A percentile compares a stretch with the other conserved stretches of the same genome.
These are phyloP conservation scores for Hemibagrus wyckioides DNA, from an alignment of 2,113 vertebrate genomes.

Conservation along the genomic window DNA sequence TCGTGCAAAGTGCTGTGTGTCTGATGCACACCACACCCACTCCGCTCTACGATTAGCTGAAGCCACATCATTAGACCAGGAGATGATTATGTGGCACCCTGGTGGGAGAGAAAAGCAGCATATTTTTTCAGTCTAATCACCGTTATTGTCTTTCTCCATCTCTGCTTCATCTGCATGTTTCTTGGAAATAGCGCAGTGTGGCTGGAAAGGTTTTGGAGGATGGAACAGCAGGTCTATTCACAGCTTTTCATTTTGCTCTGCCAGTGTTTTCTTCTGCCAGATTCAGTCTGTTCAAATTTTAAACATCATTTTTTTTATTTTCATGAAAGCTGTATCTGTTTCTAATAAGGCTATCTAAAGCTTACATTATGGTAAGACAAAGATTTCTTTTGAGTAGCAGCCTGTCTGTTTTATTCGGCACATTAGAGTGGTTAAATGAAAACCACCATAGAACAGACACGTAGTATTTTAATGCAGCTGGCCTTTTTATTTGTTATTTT, in stretches of 20 bases:
- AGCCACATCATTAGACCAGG: slow-evolving; percentile 5
- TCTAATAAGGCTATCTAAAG: not conserved
- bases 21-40: slow-evolving; percentile 14
- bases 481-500: not conserved
- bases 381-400: not conserved
- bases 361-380: not conserved
- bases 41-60: not conserved
- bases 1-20: not conserved
- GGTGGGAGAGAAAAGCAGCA: slow-evolving; percentile 2
- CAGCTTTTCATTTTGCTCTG: slow-evolving; percentile 11
- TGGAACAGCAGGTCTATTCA: slow-evolving; percentile 8
- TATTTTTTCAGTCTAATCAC: slow-evolving; percentile 1
- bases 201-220: not conserved
- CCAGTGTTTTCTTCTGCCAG: not conserved
- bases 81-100: slow-evolving; percentile 5
- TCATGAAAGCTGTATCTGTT: not conserved
- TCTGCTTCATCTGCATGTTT: slow-evolving; percentile 1
- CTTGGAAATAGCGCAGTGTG: not conserved
- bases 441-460: not conserved
- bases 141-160: not conserved
- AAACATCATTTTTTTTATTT: not conserved
- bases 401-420: not conserved
- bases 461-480: not conserved
- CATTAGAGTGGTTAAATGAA: not conserved
- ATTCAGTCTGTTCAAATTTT: not conserved